These are phyloP conservation scores for Cosmorhoe ocellata DNA, from an alignment of 2,888 invertebrate species.

Conservation along the genomic window DNA sequence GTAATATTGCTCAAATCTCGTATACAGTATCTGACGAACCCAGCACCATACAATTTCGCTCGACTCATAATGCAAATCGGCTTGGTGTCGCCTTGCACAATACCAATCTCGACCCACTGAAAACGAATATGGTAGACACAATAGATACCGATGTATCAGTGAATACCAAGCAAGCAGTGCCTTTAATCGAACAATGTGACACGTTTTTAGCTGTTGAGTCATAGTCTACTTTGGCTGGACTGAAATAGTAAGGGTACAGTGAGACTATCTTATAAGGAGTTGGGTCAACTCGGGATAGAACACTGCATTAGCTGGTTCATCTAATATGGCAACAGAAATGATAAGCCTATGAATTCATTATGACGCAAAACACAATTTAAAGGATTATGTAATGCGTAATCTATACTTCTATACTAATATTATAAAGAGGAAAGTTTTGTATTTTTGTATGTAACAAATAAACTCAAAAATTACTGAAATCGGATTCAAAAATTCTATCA, in stretches of 20 bases:
- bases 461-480: too few relatives aligned
- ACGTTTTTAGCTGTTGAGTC: conserved; percentile 35
- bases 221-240: conserved; percentile 1
- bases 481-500: too few relatives aligned
- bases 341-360: too few relatives aligned
- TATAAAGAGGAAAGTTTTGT: too few relatives aligned
- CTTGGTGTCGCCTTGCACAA: conserved; percentile 16
- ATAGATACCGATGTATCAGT: conserved; percentile 9
- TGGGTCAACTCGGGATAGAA: conserved; percentile 4
- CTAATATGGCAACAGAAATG: too few relatives aligned
- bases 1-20: conserved; percentile 1
- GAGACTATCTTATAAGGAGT: conserved; percentile 5
- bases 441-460: too few relatives aligned
- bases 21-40: conserved; percentile 10
- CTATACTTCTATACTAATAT: too few relatives aligned
- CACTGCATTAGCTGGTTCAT: too few relatives aligned
- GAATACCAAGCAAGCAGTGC: conserved; percentile 36
- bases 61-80: conserved; percentile 1
- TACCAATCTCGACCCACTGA: conserved; percentile 18
- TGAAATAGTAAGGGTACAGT: conserved; percentile 2
- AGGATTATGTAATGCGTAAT: too few relatives aligned
- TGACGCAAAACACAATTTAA: too few relatives aligned
- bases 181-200: conserved; percentile 37
- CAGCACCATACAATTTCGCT: conserved; percentile 4
- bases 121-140: conserved; percentile 17